phyloP scores from a whole-genome alignment of 2,797 vertebrate species.

The Darevskia nairensis region DNA sequence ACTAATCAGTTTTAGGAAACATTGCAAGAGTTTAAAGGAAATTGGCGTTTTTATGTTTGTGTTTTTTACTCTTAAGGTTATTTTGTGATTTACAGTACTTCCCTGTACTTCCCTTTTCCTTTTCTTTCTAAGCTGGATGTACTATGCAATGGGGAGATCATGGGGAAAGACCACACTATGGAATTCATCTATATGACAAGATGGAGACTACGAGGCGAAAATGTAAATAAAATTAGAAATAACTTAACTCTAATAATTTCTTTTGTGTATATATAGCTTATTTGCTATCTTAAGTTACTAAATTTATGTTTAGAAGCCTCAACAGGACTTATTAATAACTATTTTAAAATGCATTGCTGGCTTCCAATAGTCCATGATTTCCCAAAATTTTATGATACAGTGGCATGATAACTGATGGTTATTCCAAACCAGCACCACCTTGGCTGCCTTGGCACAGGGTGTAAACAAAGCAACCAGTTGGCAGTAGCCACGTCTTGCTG shows the following conservation, averaged over 20 bases:
- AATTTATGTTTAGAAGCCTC: neutral
- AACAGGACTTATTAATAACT: neutral
- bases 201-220: slow-evolving; percentile 96
- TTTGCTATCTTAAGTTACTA: neutral
- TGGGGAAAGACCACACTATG: slow-evolving; percentile 98
- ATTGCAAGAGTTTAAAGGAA: neutral
- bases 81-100: neutral
- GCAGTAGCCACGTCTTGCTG: neutral
- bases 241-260: slow-evolving; percentile 18
- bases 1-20: slow-evolving; percentile 1
- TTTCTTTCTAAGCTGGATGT: slow-evolving; percentile 92
- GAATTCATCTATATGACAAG: slow-evolving; percentile 99
- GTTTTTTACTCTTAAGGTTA: neutral
- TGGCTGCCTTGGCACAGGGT: neutral
- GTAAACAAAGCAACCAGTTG: neutral
- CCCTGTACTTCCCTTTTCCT: slow-evolving; percentile 9
- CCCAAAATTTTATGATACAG: neutral
- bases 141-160: slow-evolving; percentile 98
- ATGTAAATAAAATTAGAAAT: slow-evolving; percentile 83
- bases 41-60: neutral
- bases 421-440: neutral
- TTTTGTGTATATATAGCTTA: neutral
- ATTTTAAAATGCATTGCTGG: neutral
- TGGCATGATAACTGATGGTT: neutral
- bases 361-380: neutral